Evolutionary conservation across 2,888 invertebrate genomes (phyloP).

Genomic region (Yponomeuta evonymella): DNA sequence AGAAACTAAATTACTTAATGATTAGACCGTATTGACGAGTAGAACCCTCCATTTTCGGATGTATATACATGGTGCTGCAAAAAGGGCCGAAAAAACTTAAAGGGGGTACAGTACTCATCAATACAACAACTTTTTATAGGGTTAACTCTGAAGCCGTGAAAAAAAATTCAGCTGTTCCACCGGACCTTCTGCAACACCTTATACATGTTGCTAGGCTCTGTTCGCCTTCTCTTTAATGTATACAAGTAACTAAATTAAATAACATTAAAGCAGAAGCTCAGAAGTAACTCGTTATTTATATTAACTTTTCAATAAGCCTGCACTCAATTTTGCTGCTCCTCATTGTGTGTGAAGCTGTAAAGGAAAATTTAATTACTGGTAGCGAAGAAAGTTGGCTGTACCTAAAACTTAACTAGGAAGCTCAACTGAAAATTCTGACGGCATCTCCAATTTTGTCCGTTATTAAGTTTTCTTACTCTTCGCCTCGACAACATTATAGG

Average conservation of each 20-base stretch:
- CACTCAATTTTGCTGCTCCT: neutral
- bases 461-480: neutral
- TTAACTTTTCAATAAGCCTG: neutral
- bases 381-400: neutral
- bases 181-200: too few species aligned
- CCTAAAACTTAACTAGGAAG: neutral
- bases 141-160: too few species aligned
- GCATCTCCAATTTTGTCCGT: neutral
- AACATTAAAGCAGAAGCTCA: neutral
- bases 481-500: slow-evolving; percentile 44
- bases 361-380: neutral
- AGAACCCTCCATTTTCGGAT: too few species aligned
- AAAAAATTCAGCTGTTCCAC: too few species aligned
- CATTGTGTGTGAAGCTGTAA: neutral
- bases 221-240: too few species aligned
- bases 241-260: neutral
- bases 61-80: too few species aligned
- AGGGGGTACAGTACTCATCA: too few species aligned
- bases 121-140: too few species aligned
- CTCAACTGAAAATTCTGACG: neutral
- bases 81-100: too few species aligned
- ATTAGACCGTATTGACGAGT: too few species aligned
- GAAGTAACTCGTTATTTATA: neutral
- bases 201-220: too few species aligned
- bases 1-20: too few species aligned